These are phyloP conservation scores for Girardia tigrina DNA, from an alignment of 2,888 invertebrate species.

Conservation along the genomic window DNA sequence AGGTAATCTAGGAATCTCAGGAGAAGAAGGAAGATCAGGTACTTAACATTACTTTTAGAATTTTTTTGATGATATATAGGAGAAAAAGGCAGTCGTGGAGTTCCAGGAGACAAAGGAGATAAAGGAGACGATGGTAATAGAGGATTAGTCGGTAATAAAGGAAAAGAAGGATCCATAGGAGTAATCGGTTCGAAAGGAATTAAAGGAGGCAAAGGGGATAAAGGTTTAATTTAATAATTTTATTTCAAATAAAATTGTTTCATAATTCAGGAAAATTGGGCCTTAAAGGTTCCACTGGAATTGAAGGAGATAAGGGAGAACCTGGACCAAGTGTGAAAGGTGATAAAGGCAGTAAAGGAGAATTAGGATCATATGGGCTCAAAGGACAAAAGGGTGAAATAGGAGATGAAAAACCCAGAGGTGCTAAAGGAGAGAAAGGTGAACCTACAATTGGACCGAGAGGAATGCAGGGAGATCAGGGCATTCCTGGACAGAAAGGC, in stretches of 20 bases:
- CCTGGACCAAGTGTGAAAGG: neutral
- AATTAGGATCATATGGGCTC: neutral
- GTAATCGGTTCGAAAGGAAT: neutral
- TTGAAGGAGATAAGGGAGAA: neutral
- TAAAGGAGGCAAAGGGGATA: neutral
- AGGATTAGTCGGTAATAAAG: neutral
- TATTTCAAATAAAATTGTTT: neutral
- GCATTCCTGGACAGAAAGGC: neutral
- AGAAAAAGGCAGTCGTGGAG: neutral
- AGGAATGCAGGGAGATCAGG: neutral
- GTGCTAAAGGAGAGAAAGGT: neutral
- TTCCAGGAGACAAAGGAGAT: neutral
- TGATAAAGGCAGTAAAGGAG: neutral
- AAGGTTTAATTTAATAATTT: neutral
- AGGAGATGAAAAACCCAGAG: neutral
- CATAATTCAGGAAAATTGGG: neutral
- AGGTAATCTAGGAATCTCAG: neutral
- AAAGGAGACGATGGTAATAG: neutral
- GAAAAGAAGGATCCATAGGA: neutral
- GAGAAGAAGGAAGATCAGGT: neutral
- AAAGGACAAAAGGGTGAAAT: neutral
- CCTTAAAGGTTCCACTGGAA: neutral
- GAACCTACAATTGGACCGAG: neutral
- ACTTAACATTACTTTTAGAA: too few relatives aligned
- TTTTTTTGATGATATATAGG: too few relatives aligned